Evolutionary conservation across 2,113 vertebrate species (phyloP).

Genomic region (Platanista minor): DNA sequence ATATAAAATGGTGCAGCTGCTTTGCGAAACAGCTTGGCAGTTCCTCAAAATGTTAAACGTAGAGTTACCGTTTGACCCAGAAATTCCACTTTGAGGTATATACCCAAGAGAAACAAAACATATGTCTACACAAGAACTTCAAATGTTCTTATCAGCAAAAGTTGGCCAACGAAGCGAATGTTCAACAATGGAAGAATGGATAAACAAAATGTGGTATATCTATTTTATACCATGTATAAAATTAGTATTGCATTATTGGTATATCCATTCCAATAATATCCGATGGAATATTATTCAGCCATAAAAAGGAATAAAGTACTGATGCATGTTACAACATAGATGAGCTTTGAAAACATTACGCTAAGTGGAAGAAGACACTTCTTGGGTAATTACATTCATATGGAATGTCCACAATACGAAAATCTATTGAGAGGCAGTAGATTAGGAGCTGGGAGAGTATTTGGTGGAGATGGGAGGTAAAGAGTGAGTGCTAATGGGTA

Average conservation of each 20-base stretch:
- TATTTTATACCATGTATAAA: neutral
- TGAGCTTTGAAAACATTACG: neutral
- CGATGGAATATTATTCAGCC: neutral
- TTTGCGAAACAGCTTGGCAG: neutral
- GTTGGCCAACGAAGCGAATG: neutral
- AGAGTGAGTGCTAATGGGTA: neutral
- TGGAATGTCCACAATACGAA: neutral
- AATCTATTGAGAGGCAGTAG: neutral
- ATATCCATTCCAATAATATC: neutral
- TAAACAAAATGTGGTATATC: neutral
- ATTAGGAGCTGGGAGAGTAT: neutral
- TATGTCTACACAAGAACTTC: neutral
- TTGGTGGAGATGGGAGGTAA: no score
- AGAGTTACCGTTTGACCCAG: neutral
- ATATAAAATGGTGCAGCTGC: neutral
- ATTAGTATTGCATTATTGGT: neutral
- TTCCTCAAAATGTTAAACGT: neutral
- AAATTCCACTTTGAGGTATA: neutral
- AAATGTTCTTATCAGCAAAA: neutral
- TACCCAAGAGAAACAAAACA: neutral
- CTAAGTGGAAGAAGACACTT: neutral
- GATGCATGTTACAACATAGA: neutral
- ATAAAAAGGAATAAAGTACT: neutral
- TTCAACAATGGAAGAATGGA: neutral
- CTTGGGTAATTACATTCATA: neutral